phyloP scores from a whole-genome alignment of 64 coral and sea anemone species.

The Actinia tenebrosa region DNA sequence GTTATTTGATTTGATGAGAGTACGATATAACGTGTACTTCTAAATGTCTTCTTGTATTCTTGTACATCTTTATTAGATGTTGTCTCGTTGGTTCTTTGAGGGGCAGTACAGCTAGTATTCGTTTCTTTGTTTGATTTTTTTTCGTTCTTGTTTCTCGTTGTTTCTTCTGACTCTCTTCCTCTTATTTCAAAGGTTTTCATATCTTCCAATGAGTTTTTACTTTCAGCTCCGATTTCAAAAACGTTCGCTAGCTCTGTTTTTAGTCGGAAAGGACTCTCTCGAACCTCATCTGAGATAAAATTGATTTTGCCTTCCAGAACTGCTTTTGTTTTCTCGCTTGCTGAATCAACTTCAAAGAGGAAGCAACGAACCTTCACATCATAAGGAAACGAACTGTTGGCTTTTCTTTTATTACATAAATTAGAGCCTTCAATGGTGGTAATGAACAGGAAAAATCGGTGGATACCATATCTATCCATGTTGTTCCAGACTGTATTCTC shows the following conservation, averaged over 20 bases:
- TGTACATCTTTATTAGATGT: no score
- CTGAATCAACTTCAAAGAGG: constrained; percentile 21
- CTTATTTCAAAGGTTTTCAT: background rate
- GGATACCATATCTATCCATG: constrained; percentile 34
- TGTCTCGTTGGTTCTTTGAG: no score
- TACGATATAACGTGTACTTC: no score
- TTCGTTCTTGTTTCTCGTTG: no score
- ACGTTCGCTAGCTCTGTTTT: background rate
- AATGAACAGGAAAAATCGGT: constrained; percentile 57
- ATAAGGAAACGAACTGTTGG: background rate
- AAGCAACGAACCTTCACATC: constrained; percentile 30
- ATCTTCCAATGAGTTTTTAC: background rate
- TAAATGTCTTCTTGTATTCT: no score
- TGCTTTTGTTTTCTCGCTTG: background rate
- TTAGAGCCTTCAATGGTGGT: background rate
- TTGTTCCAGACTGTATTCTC: constrained; percentile 60
- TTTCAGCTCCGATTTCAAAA: background rate
- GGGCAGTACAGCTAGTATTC: no score
- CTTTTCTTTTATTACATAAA: no score
- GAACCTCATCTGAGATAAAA: background rate
- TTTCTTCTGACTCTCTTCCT: background rate
- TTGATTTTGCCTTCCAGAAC: background rate
- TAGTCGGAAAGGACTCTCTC: background rate
- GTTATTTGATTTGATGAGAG: no score
- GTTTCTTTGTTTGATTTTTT: no score